These are phyloP conservation scores for Paracentrotus lividus DNA, from an alignment of 53 echinoderm and acorn worm genomes.

Conservation along the genomic window DNA sequence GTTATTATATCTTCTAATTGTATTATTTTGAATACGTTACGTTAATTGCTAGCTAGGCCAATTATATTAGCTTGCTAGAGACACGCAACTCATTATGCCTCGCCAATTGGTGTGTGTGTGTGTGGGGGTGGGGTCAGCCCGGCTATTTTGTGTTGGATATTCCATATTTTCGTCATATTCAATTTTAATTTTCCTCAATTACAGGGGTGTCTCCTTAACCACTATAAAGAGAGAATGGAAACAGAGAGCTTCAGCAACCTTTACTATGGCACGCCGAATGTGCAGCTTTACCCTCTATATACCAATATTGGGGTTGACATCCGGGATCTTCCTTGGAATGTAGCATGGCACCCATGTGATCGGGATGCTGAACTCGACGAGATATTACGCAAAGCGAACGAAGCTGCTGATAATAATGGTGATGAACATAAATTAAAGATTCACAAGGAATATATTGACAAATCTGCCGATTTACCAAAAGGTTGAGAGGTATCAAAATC, in stretches of 20 bases:
- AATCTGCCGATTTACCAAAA: background rate
- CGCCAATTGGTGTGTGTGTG: too few relatives aligned
- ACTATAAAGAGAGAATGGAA: constrained; percentile 75
- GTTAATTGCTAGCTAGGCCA: too few relatives aligned
- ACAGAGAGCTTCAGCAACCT: constrained; percentile 90
- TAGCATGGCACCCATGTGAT: constrained; percentile 79
- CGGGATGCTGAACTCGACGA: constrained; percentile 65
- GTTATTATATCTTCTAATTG: too few relatives aligned
- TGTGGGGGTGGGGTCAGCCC: too few relatives aligned
- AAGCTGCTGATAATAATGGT: background rate
- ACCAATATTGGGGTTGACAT: constrained; percentile 90
- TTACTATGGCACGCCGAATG: constrained; percentile 67
- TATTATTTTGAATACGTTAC: too few relatives aligned
- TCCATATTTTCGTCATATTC: background rate
- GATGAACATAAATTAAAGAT: background rate
- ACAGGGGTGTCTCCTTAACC: constrained; percentile 82
- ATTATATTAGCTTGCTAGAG: too few relatives aligned
- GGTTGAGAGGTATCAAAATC: background rate
- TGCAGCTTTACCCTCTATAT: constrained; percentile 79
- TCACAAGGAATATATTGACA: background rate
- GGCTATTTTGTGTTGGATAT: background rate
- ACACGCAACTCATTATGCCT: too few relatives aligned
- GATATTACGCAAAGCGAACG: background rate
- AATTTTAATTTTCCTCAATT: background rate
- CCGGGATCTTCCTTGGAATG: constrained; percentile 77